These are phyloP conservation scores for Smittia sp. DNA, from an alignment of 2,888 invertebrate genomes.

Conservation along the genomic window DNA sequence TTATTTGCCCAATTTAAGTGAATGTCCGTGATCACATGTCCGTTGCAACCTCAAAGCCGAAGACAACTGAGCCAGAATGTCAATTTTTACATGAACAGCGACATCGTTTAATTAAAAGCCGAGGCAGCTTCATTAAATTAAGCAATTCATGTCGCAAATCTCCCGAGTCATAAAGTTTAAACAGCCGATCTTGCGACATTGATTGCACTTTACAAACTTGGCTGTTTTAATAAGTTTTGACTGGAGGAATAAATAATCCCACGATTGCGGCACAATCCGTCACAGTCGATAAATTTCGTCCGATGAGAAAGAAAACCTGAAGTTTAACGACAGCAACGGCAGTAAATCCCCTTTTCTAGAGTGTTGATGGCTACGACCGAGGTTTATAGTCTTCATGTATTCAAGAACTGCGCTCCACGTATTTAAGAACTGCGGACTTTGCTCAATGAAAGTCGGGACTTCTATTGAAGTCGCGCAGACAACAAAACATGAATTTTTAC, in stretches of 20 bases:
- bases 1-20: too few relatives aligned
- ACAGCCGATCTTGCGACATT: neutral
- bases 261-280: neutral
- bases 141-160: neutral
- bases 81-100: neutral
- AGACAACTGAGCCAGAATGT: neutral
- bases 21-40: too few relatives aligned
- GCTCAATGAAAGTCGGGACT: neutral
- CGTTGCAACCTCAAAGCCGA: too few relatives aligned
- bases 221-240: conserved; percentile 8
- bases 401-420: neutral
- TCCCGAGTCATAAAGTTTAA: neutral
- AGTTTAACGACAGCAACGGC: neutral
- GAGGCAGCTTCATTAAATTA: neutral
- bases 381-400: neutral
- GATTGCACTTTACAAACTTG: conserved; percentile 20
- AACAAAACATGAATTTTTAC: neutral
- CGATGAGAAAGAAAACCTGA: too few relatives aligned
- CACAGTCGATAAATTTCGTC: neutral
- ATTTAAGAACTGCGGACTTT: neutral
- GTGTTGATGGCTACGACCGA: neutral
- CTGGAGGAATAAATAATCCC: conserved; percentile 8
- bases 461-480: neutral
- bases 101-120: neutral
- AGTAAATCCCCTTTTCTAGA: neutral